Evolutionary conservation across 1,140 invertebrate species (phyloP).

Genomic region (Philopotamus ludificatus): DNA sequence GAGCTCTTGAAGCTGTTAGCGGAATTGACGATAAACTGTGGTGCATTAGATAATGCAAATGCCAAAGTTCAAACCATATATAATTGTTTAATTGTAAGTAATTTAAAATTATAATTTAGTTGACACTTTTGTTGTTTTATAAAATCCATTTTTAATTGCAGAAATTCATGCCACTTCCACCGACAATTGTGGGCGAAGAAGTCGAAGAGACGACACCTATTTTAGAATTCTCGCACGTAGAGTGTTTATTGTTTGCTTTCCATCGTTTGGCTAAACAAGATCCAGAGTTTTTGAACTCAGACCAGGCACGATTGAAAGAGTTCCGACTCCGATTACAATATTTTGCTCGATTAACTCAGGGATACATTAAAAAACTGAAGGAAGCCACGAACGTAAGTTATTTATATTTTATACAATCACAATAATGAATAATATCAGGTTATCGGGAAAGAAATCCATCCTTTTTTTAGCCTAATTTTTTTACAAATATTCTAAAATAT

Average conservation of each 20-base stretch:
- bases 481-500: too few species aligned
- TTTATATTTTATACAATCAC: not conserved
- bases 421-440: not conserved
- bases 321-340: constrained; percentile 87
- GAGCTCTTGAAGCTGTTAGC: constrained; percentile 86
- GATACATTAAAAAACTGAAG: constrained; percentile 86
- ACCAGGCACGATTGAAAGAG: constrained; percentile 82
- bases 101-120: too few species aligned
- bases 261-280: constrained; percentile 82
- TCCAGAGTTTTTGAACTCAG: constrained; percentile 71
- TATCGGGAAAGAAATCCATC: too few species aligned
- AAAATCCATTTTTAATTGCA: constrained; percentile 47
- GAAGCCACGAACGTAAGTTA: constrained; percentile 69
- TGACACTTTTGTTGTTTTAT: not conserved
- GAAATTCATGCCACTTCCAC: constrained; percentile 79
- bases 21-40: constrained; percentile 76
- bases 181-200: constrained; percentile 62
- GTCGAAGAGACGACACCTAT: constrained; percentile 64
- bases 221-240: constrained; percentile 89
- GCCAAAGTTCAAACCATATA: constrained; percentile 75
- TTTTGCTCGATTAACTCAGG: constrained; percentile 88
- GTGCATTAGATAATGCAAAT: constrained; percentile 71
- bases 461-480: too few species aligned
- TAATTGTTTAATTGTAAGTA: constrained; percentile 74
- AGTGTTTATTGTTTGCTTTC: constrained; percentile 87